These are phyloP conservation scores for Coreius guichenoti DNA, from an alignment of 2,797 vertebrate species.

Conservation along the genomic window DNA sequence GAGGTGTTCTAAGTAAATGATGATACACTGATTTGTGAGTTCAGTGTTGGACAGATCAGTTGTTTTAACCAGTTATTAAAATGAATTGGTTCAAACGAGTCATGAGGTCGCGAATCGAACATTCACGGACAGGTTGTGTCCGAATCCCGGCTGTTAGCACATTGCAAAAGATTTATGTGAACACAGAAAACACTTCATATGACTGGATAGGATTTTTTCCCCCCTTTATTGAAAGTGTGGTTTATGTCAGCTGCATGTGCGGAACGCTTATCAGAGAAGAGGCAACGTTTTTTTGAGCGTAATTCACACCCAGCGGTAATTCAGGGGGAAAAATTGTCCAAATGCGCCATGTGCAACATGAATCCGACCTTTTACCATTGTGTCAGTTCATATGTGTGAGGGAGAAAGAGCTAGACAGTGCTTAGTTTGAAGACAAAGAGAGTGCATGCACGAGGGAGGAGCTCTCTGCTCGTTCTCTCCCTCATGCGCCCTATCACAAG, in stretches of 20 bases:
- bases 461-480: not conserved
- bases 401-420: too few species aligned
- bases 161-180: not conserved
- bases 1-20: not conserved
- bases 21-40: not conserved
- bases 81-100: not conserved
- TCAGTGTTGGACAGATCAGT: not conserved
- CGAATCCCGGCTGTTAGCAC: not conserved
- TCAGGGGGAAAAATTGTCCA: too few species aligned
- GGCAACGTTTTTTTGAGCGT: too few species aligned
- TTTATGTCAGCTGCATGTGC: too few species aligned
- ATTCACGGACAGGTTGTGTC: not conserved
- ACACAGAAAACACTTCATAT: not conserved
- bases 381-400: too few species aligned
- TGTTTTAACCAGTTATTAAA: not conserved
- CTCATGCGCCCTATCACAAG: not conserved
- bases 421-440: too few species aligned
- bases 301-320: too few species aligned
- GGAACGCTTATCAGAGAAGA: too few species aligned
- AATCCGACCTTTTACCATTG: too few species aligned
- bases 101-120: not conserved
- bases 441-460: fast-evolving
- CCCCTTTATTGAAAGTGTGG: not conserved
- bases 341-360: too few species aligned
- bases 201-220: not conserved